Base-by-base conservation (phyloP, 2,113 vertebrate species). In the Amphiprion percula region DNA sequence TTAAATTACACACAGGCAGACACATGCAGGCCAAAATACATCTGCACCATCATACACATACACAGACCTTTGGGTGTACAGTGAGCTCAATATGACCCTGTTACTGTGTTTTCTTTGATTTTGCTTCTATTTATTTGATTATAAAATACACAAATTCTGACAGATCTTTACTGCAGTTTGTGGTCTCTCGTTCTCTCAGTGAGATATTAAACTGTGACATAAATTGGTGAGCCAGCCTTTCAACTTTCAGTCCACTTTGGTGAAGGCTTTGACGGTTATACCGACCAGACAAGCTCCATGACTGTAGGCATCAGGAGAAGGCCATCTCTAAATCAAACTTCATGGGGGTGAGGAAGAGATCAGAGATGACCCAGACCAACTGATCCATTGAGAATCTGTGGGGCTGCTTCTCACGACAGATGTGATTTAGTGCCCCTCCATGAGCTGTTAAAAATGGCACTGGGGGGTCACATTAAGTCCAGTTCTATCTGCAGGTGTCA, bases 301-400 rank as follows among this genome's bases (percentile, higher is more conserved):
- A 77, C 55, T 55, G 52, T 78, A 54, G 65, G 83, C 44, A 23
- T 68, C 59, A 67, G 61, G 37, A 59, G 74, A 83, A 81, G 84
- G 74, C 63, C 72, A 77, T 58, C 77, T 68, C 77, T 92, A 90
- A 92, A 91, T 90, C 88, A 90, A 50, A 53, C 55, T 59, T 71
- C 62, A 37, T 55, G 30, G 15, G 26, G 12, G n/a, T 11, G 16
- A 49, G 44, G 54, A 30, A 14, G 26, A 50, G 54, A 50, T 87
- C 84, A 55, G 77, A 41, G 60, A 82, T 54, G 52, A 60, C 59
- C 63, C 61, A 79, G 64, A 58, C 73, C 75, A 69, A 87, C 87
- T 60, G 73, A 89, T 87, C 33, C 62, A 55, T 39, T 49, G 10
- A 70, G 62, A 87, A 90, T 90, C 87, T 92, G 86, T 86, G 60